Evolutionary conservation across 2,797 vertebrate species (phyloP), one percentile per base, ranked within the genome.

Genomic region (Spinibarbus caldwelli): DNA sequence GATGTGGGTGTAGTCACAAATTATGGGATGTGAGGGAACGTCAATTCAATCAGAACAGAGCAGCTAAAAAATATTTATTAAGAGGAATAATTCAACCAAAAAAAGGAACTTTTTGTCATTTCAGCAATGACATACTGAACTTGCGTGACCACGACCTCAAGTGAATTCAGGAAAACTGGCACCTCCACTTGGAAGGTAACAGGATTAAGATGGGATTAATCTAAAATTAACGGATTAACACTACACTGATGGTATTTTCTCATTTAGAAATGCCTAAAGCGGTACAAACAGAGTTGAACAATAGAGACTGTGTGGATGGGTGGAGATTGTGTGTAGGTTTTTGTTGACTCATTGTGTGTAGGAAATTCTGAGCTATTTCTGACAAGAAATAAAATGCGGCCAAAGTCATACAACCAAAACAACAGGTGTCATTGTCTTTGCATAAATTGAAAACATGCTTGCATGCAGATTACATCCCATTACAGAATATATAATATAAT

Each of bases 161-260:
- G 83, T 78, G 36, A 82, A 83, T 86, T 76, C n/a, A 52, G 73
- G 36, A 71, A 85, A 76, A 81, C 52, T 15, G 57, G 47, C 80
- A 73, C 66, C 72, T 62, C 41, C 45, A 31, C 57, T 43, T n/a
- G 23, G 70, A 83, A 68, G 73, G 81, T 78, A 84, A 68, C 59
- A 59, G 64, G 85, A 85, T 89, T 83, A 81, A 17, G 11, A 73
- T 31, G 59, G 81, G 82, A 77, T 86, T 82, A 72, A 85, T 83
- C 67, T 67, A 83, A 85, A 90, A 85, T 49, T 68, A 29, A 45
- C 80, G 77, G 68, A 85, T 72, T 86, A 84, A 85, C 87, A 80
- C 88, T 84, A 43, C 54, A 80, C 43, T 80, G 45, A 41, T 66
- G 49, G 45, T 23, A 71, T 80, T 80, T 54, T 76, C 36, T 66